Evolutionary conservation across 1,140 invertebrate genomes (phyloP), one percentile per base, ranked within the genome.

Genomic region (Temnothorax nylanderi): DNA sequence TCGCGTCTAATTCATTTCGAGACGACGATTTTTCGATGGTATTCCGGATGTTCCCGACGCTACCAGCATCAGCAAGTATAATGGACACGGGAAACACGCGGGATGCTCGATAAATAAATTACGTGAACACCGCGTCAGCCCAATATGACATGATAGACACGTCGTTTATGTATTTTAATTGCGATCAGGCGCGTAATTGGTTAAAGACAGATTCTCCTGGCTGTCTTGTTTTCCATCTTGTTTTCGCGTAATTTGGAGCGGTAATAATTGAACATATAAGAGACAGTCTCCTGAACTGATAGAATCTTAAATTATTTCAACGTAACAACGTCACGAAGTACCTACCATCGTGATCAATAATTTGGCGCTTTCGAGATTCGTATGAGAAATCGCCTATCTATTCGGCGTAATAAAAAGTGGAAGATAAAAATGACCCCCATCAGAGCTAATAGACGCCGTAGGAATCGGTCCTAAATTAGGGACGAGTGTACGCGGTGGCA

Each of bases 401-500:
- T n/a, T 26, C 0, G 16, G n/a, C 16, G 8, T 3, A 18, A 60
- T n/a, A 11, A 26, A 64, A 77, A n/a, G 7, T 0, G 13, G 44
- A 11, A 10, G 34, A 85, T 65, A 44, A 78, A 77, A 18, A 65
- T 51, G 74, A 78, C 47, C 71, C 41, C 74, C 64, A 85, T 85
- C 74, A 69, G 41, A 41, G 56, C 56, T 71, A 85, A 87, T 72
- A 56, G 60, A 56, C 58, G 41, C 26, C 51, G 49, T 58, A 51
- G 11, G n/a, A 74, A 82, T 84, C 54, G 69, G 69, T 84, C 80
- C 71, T 82, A 82, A 82, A 82, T 82, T 82, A 82, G 69, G 78
- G 78, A 82, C 49, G 64, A 8, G 41, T 49, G 21, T 2, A 41
- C 44, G n/a, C 13, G 3, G 44, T 64, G 26, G 47, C 49, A 26